Percentiles rank a stretch among this genome's conserved stretches.
Conservation (phyloP, 2,888 invertebrate genomes). For the Amiota mariae region DNA sequence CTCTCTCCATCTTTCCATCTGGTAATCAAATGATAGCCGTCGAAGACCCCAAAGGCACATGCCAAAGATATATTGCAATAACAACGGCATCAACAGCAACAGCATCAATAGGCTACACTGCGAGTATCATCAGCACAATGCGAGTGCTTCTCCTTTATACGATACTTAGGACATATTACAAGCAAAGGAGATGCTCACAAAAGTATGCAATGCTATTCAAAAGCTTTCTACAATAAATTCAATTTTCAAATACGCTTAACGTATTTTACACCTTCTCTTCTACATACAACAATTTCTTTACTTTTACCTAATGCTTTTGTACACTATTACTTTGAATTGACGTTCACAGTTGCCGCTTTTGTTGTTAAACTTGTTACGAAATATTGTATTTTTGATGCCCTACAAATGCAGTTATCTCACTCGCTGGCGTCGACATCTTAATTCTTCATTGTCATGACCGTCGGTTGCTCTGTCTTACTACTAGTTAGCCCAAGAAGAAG, state of each 20-base stretch:
- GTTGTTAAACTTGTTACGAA: constrained; percentile 31
- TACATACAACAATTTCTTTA: constrained; percentile 4
- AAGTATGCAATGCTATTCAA: constrained; percentile 20
- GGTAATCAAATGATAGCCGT: not conserved
- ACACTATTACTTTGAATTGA: not conserved
- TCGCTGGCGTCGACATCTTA: too few relatives aligned
- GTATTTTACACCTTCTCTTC: constrained; percentile 31
- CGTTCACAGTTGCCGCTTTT: not conserved
- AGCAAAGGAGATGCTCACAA: constrained; percentile 2
- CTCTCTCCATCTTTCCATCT: too few relatives aligned
- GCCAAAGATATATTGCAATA: not conserved
- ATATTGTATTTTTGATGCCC: constrained; percentile 52
- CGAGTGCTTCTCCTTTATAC: not conserved
- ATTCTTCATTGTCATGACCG: too few relatives aligned
- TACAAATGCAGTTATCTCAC: constrained; percentile 53
- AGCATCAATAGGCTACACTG: too few relatives aligned
- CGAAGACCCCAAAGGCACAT: not conserved
- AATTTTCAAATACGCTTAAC: constrained; percentile 59
- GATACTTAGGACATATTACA: too few relatives aligned
- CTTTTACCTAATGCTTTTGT: constrained; percentile 8
- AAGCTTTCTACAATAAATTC: constrained; percentile 48
- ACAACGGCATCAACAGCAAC: not conserved
- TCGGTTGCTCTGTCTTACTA: too few relatives aligned
- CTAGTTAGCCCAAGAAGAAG: too few relatives aligned
- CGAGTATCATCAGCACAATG: not conserved